These are phyloP conservation scores for Calephelis nemesis DNA, from an alignment of 1,140 invertebrate genomes.

Conservation along the genomic window DNA sequence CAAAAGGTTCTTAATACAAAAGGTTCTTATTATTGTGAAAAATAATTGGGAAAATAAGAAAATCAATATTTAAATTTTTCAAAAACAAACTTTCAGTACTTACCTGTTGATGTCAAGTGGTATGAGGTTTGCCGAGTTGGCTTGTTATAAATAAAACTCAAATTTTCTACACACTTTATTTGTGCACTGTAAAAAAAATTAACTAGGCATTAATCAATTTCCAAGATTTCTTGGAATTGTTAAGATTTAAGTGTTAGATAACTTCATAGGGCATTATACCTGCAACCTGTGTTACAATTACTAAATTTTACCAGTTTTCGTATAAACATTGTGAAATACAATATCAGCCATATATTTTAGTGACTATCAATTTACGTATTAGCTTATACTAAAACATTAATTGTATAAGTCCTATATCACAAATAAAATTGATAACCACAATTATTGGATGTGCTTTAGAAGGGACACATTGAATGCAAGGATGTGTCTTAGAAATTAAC, in stretches of 20 bases:
- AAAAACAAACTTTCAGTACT: no score
- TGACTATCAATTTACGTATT: constrained; percentile 1
- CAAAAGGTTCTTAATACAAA: no score
- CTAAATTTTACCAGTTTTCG: background rate
- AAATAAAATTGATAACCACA: constrained; percentile 8
- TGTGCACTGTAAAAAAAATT: constrained; percentile 54
- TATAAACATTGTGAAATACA: constrained; percentile 3
- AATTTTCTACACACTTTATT: constrained; percentile 54
- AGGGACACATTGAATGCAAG: constrained; percentile 26
- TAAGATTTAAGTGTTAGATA: background rate
- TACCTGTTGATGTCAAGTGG: no score
- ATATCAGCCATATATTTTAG: background rate
- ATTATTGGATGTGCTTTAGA: constrained; percentile 27
- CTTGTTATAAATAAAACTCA: background rate
- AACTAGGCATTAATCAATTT: constrained; percentile 49
- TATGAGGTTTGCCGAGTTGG: no score
- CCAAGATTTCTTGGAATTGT: constrained; percentile 33
- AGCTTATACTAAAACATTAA: constrained; percentile 4
- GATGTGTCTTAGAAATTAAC: constrained; percentile 20
- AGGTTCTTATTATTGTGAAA: no score
- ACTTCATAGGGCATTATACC: constrained; percentile 4
- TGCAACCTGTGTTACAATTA: background rate
- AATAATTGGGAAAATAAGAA: no score
- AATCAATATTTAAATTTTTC: no score
- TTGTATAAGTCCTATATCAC: background rate